Base-by-base conservation (phyloP, 2,888 invertebrate species). In the Oxystoma pomonae region DNA sequence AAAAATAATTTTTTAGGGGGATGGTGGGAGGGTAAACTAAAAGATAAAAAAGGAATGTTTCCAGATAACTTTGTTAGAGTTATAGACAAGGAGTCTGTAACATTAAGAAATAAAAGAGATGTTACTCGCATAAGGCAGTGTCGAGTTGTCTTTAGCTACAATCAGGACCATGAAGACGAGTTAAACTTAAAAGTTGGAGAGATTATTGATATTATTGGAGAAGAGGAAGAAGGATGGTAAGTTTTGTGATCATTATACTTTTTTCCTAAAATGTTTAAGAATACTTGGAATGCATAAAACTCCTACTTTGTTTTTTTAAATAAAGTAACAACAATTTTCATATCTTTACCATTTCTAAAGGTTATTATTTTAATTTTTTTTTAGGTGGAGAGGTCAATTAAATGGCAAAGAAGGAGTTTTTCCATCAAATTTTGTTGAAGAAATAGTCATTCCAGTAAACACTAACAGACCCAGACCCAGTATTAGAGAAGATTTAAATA, bases 111-210 rank as follows among this genome's bases (percentile, higher is more conserved):
- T 68, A 75, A 74, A 64, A 75, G 75, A 63, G 79, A 80, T 68
- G 73, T 73, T 7, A 63, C 70, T 3, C 68, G 79, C 73, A 81
- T 84, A 78, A 87, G 90, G 66, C 86, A 88, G 76, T 93, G 94
- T 79, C 88, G 90, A 76, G 95, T 92, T 58, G 86, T 94, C 70
- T 96, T 91, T 81, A 92, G 92, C 80, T 98, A 98, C 81, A 89
- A 90, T 73, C 96, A 96, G 61, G 91, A 91, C 69, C 96, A 97
- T 78, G 91, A 92, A 65, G 98, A 98, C 82, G 98, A 98, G 80
- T 82, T 98, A 71, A 87, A 88, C 69, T 85, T 98, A 67, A 86
- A 87, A 71, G 91, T 94, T 55, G 94, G 95, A 68, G 96, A 97
- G 81, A 83, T 92, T 20, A 89, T 98, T 69, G 94, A 96, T 77